Percentiles rank a stretch among this genome's conserved stretches.
Conservation (phyloP, 2,113 vertebrate genomes). For the Noturus placidus region DNA sequence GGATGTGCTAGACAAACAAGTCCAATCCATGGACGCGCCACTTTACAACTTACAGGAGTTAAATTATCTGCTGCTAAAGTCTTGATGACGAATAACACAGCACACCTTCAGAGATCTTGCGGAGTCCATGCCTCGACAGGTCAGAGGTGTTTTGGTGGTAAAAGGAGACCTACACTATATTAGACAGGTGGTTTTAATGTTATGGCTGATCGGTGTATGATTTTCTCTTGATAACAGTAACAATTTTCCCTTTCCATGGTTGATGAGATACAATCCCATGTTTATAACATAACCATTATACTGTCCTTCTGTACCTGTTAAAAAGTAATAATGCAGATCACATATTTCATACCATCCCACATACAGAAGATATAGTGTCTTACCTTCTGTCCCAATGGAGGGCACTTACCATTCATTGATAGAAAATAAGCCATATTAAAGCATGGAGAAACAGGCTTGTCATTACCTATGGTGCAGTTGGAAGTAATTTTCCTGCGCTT, state of each 20-base stretch:
- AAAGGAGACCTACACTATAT: too few species aligned
- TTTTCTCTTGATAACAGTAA: neutral
- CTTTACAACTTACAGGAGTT: too few species aligned
- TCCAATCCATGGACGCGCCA: too few species aligned
- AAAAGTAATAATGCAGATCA: neutral
- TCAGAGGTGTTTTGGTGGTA: too few species aligned
- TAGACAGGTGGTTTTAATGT: too few species aligned
- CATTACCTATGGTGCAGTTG: conserved; percentile 97
- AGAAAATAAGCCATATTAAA: neutral
- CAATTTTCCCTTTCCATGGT: neutral
- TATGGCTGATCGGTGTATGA: neutral
- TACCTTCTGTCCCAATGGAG: neutral
- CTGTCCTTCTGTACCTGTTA: too few species aligned
- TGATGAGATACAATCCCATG: neutral
- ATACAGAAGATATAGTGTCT: neutral
- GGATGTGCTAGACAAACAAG: too few species aligned
- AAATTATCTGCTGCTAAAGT: too few species aligned
- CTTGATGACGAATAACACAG: too few species aligned
- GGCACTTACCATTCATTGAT: neutral
- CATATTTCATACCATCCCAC: neutral
- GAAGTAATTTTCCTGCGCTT: conserved; percentile 98
- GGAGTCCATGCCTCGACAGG: too few species aligned
- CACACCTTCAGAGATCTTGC: too few species aligned
- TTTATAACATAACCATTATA: too few species aligned
- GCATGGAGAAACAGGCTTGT: neutral